These are phyloP conservation scores for Neodiprion virginianus DNA, from an alignment of 1,140 invertebrate species.

Conservation along the genomic window DNA sequence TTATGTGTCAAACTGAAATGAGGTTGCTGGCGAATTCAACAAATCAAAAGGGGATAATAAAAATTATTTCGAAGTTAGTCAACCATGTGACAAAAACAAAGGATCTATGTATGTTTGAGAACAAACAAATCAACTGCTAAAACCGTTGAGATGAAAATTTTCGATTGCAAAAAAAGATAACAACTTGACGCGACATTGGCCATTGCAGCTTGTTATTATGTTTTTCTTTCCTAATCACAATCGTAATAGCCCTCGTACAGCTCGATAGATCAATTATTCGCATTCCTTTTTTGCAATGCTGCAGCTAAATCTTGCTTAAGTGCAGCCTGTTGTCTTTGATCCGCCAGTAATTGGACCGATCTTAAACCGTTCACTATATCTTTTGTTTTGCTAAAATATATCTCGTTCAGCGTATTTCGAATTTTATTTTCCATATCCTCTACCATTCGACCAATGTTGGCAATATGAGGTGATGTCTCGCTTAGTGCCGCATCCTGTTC, in stretches of 20 bases:
- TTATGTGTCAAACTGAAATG: no score
- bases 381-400: slow-evolving; percentile 99
- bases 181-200: no score
- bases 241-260: slow-evolving; percentile 51
- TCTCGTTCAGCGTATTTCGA: slow-evolving; percentile 96
- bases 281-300: slow-evolving; percentile 80
- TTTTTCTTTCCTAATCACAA: slow-evolving; percentile 53
- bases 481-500: slow-evolving; percentile 90
- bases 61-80: no score
- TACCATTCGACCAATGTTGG: slow-evolving; percentile 95
- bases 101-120: no score
- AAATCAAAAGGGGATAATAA: no score
- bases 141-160: no score
- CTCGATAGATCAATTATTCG: slow-evolving; percentile 60
- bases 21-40: no score
- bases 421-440: slow-evolving; percentile 99
- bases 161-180: no score
- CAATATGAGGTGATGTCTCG: slow-evolving; percentile 95
- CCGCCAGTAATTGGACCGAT: slow-evolving; percentile 83
- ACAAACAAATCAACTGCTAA: no score
- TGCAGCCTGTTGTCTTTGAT: slow-evolving; percentile 82
- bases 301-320: slow-evolving; percentile 86
- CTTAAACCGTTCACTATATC: slow-evolving; percentile 98
- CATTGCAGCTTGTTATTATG: slow-evolving; percentile 24
- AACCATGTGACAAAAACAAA: no score